Evolutionary conservation across 2,113 vertebrate species (phyloP), one percentile per base, ranked within the genome.

Genomic region (Trochalopteron elliotii): DNA sequence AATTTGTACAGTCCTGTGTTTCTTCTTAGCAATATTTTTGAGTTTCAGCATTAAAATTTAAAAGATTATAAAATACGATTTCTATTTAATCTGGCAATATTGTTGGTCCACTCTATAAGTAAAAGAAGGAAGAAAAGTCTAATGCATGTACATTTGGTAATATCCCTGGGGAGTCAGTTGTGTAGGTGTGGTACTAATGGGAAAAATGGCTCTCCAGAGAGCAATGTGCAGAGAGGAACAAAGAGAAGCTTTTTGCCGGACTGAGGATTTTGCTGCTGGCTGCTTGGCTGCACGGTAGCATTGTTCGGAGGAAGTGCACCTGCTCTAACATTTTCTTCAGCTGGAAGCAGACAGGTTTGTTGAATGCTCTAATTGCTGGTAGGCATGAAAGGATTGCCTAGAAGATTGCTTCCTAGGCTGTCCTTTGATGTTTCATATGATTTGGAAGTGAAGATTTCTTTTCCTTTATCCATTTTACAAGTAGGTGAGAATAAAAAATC

Each of bases 371-470:
- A 92, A 96, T 96, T 97, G 95, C 90, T 90, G 75, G 71, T 83
- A 90, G 96, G 92, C 86, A 97, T 95, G 95, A 95, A 95, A 97
- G 94, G 94, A 77, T 95, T 83, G 83, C 88, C 92, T 88, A 49
- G 90, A 94, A 94, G 85, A 97, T 97, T 94, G 85, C 94, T 94
- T 96, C 95, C 67, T 70, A 83, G 85, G 70, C 95, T 86, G 25
- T 90, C 45, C 79, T 97, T 96, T 97, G 94, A 97, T 96, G 92
- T 97, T 93, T 63, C 1, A 0, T 90, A 45, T 37, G 50, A 88
- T 69, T 90, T 92, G 59, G 88, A 95, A 90, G 85, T 1, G 3
- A 90, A 90, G 83, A 74, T 90, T 90, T 95, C 88, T 95, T 87
- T 91, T 90, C 45, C 92, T 95, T 96, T 96, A 86, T 93, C 88